Conservation (phyloP, 2,797 vertebrate species). For the Spea hammondii region DNA sequence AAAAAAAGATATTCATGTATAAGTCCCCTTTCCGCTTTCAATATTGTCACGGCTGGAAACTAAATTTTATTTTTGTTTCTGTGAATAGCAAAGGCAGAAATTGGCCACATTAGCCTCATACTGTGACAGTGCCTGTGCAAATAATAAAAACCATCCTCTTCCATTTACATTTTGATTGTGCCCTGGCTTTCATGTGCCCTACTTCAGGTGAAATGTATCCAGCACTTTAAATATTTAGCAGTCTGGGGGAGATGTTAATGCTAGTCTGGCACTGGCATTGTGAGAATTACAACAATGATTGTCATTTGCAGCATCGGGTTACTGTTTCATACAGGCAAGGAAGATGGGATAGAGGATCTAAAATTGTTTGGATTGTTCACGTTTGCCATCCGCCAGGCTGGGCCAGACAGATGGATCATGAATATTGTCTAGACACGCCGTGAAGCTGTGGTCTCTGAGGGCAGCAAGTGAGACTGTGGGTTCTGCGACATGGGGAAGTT, state of each 20-base stretch:
- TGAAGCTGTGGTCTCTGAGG: conserved; percentile 76
- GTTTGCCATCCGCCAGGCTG: conserved; percentile 83
- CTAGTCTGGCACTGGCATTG: conserved; percentile 83
- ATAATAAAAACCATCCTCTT: conserved; percentile 58
- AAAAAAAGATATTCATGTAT: not conserved
- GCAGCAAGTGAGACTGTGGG: conserved; percentile 69
- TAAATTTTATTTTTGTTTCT: conserved; percentile 4
- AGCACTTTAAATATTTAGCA: conserved; percentile 94
- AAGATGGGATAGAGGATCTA: conserved; percentile 62
- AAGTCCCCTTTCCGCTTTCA: not conserved
- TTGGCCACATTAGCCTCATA: conserved; percentile 59
- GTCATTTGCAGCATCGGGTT: conserved; percentile 86
- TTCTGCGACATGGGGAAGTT: conserved; percentile 73
- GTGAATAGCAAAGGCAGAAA: not conserved
- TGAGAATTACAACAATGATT: conserved; percentile 84
- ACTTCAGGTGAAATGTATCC: conserved; percentile 78
- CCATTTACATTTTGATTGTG: conserved; percentile 70
- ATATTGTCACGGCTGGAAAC: not conserved
- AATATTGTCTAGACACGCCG: conserved; percentile 95
- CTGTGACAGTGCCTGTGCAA: conserved; percentile 60
- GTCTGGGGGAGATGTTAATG: conserved; percentile 93
- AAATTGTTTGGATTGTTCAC: conserved; percentile 81
- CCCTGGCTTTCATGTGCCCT: conserved; percentile 66
- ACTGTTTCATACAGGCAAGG: conserved; percentile 73
- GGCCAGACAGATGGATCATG: conserved; percentile 97